Base-by-base conservation (phyloP, 2,113 vertebrate genomes). In the Phalacrocorax aristotelis region DNA sequence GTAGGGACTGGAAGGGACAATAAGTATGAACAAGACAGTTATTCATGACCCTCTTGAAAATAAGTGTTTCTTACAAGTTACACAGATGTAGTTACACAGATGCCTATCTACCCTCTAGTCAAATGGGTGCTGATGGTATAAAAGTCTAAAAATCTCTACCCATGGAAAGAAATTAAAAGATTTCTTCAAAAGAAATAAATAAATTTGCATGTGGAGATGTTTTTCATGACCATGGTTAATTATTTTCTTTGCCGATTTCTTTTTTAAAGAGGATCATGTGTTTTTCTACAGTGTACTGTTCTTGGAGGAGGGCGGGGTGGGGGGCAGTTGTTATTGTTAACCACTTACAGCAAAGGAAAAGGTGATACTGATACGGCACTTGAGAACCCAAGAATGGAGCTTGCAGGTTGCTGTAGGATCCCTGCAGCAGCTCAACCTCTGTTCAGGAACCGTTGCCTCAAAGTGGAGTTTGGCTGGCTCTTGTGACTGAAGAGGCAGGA, bases 221-320 rank as follows among this genome's bases (percentile, higher is more conserved):
- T 87, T 86, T 89, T 51, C 29, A 65, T 77, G 2, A 58, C 4
- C 18, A 61, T 6, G 9, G 5, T 27, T 81, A 51, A 48, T 65
- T 49, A 34, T 55, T 61, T 61, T 46, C 23, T 29, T 57, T 54
- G 2, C 6, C 55, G 22, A 6, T 80, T 54, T 7, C 17, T 54
- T 36, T 75, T 68, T 72, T 32, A 8, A 38, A 25, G 36, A 77
- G 15, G 2, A 51, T 1, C 3, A 23, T 14, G 3, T 5, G 22
- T 70, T 76, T 83, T 66, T 76, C 27, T 71, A 42, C 21, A 25
- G 26, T 23, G 13, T 40, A 46, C 18, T 69, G 20, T 2, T 36
- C 12, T 71, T 18, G 21, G 34, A 12, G 14, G 4, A 2, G 2
- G 13, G 7, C 6, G 40, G 17, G 10, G 6, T 1, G 0, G n/a